A percentile compares a stretch with the other conserved stretches of the same genome.
phyloP scores from a whole-genome alignment of 1,140 invertebrate species.

The Anadara kagoshimensis region DNA sequence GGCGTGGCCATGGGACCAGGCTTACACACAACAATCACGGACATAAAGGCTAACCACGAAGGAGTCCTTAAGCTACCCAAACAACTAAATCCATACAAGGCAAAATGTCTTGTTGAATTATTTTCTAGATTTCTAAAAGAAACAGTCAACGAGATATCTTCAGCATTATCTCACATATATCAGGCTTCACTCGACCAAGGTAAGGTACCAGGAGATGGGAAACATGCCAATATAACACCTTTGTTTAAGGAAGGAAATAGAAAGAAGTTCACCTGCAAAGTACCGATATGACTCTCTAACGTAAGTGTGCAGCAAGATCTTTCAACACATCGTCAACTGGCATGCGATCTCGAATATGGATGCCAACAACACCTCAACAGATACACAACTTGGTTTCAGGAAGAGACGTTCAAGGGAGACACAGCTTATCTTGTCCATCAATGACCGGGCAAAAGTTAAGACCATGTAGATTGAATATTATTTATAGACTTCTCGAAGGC shows the following conservation, averaged over 20 bases:
- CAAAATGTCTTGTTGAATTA: conserved; percentile 24
- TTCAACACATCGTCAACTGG: conserved; percentile 19
- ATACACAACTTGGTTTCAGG: neutral
- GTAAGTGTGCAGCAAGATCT: conserved; percentile 14
- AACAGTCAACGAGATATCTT: conserved; percentile 23
- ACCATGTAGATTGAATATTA: conserved; percentile 26
- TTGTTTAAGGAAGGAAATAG: conserved; percentile 17
- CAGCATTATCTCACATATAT: conserved; percentile 23
- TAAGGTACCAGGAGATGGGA: conserved; percentile 25
- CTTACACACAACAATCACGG: neutral
- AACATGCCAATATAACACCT: conserved; percentile 20
- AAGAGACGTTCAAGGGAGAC: conserved; percentile 29
- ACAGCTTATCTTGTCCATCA: conserved; percentile 29
- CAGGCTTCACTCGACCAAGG: conserved; percentile 18
- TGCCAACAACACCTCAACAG: too few relatives aligned
- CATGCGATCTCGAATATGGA: conserved; percentile 22
- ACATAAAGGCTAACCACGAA: neutral
- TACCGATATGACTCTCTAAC: conserved; percentile 23
- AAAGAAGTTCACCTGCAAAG: conserved; percentile 16
- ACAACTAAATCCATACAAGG: conserved; percentile 22
- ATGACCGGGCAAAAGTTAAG: conserved; percentile 12
- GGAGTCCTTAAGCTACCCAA: conserved; percentile 19
- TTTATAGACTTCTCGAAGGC: conserved; percentile 44
- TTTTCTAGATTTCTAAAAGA: conserved; percentile 25
- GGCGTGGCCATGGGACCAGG: too few relatives aligned